Evolutionary conservation across 2,888 invertebrate genomes (phyloP).

Genomic region (Apomyelois bistriatella): DNA sequence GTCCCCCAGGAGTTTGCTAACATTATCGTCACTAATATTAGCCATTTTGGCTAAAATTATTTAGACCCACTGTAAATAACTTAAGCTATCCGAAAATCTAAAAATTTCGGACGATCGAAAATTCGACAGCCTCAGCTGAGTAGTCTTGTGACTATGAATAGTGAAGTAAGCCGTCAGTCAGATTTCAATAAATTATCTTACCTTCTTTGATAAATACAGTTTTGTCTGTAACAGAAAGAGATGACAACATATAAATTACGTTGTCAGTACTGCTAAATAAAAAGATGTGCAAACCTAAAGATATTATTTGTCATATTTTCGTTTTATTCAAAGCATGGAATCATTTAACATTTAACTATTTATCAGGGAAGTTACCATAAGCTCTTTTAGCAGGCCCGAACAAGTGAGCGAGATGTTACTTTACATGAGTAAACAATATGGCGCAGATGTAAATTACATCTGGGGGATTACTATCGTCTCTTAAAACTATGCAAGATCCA

Average conservation of each 20-base stretch:
- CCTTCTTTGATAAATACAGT: constrained; percentile 63
- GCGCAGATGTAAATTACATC: too few species aligned
- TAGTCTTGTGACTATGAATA: constrained; percentile 74
- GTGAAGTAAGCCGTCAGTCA: constrained; percentile 51
- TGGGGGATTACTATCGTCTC: too few species aligned
- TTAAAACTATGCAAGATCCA: too few species aligned
- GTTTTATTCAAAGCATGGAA: too few species aligned
- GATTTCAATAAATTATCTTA: constrained; percentile 42
- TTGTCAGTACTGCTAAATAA: constrained; percentile 43
- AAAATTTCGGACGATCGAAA: constrained; percentile 50
- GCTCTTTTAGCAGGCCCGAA: too few species aligned
- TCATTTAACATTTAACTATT: too few species aligned
- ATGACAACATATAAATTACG: constrained; percentile 35
- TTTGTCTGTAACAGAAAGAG: constrained; percentile 57
- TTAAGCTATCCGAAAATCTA: constrained; percentile 38
- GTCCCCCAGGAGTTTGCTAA: constrained; percentile 86
- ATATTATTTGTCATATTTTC: constrained; percentile 18
- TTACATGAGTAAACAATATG: too few species aligned
- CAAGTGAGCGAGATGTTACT: too few species aligned
- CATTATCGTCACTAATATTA: constrained; percentile 81
- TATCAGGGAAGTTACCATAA: too few species aligned
- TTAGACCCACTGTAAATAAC: constrained; percentile 31
- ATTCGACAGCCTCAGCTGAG: constrained; percentile 72
- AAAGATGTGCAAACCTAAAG: constrained; percentile 28
- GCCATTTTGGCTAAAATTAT: constrained; percentile 68